A percentile compares a stretch with the other conserved stretches of the same genome.
phyloP scores from a whole-genome alignment of 2,113 vertebrate genomes.

The Tilapia sparmanii region DNA sequence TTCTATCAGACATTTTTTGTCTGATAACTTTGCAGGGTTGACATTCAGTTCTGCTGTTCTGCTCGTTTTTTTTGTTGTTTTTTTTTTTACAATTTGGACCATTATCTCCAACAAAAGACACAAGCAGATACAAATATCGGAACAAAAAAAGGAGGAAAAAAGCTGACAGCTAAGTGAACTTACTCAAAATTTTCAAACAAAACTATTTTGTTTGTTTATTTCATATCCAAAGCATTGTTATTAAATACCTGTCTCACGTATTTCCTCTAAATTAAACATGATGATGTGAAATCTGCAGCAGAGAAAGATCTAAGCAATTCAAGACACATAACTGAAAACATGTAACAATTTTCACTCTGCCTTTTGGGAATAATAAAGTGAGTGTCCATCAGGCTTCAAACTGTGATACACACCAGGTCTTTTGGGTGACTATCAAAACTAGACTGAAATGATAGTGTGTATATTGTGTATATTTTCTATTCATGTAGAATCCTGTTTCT shows the following conservation, averaged over 20 bases:
- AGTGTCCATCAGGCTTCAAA: not conserved
- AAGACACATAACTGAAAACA: not conserved
- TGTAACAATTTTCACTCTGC: not conserved
- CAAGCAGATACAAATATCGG: not conserved
- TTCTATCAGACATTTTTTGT: not conserved
- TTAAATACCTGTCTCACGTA: not conserved
- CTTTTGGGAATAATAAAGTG: not conserved
- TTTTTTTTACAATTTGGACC: not conserved
- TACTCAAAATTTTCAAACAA: not conserved
- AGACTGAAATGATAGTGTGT: not conserved
- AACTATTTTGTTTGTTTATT: not conserved
- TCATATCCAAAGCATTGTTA: not conserved
- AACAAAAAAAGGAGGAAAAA: not conserved
- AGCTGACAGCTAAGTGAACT: not conserved
- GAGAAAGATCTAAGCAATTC: not conserved
- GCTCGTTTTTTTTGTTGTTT: fast-evolving
- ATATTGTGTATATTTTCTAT: not conserved
- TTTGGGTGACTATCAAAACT: not conserved
- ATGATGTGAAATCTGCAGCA: not conserved
- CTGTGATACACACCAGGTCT: not conserved
- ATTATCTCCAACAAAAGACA: not conserved
- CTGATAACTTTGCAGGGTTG: not conserved
- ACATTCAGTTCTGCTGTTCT: not conserved
- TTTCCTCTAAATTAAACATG: not conserved
- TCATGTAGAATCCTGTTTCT: not conserved